These are phyloP conservation scores for Elephantulus edwardii DNA, from an alignment of 2,113 vertebrate species.

Conservation along the genomic window DNA sequence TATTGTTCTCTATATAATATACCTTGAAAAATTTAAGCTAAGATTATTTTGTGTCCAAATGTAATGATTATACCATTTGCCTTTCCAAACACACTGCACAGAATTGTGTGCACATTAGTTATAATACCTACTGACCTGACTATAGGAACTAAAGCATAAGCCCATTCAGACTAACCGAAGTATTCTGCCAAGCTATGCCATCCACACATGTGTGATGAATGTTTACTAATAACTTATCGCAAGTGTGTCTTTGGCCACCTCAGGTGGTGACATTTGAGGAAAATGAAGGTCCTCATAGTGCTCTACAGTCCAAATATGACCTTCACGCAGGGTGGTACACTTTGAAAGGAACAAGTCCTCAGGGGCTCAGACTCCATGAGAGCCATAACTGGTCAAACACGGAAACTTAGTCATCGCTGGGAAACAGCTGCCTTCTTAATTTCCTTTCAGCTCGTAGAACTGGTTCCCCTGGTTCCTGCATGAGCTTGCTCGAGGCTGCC, in stretches of 20 bases:
- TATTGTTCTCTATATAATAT: neutral
- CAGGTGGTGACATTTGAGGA: slow-evolving; percentile 6
- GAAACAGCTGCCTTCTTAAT: slow-evolving; percentile 14
- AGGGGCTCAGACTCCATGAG: slow-evolving; percentile 39
- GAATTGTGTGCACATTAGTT: neutral
- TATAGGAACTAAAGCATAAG: slow-evolving; percentile 16
- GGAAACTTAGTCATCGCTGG: slow-evolving; percentile 13
- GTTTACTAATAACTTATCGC: neutral
- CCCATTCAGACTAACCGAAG: slow-evolving; percentile 31
- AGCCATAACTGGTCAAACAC: slow-evolving; percentile 44
- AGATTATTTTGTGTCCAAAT: neutral
- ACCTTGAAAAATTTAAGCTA: neutral
- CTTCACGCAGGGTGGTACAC: neutral
- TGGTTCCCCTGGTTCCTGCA: slow-evolving; percentile 39
- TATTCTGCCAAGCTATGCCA: neutral
- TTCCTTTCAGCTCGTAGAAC: slow-evolving; percentile 54
- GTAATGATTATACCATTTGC: slow-evolving; percentile 3
- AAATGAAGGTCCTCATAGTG: neutral
- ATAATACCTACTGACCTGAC: neutral
- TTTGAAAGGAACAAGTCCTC: slow-evolving; percentile 51
- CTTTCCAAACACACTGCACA: slow-evolving; percentile 24
- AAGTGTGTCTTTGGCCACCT: neutral
- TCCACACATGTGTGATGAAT: slow-evolving; percentile 18
- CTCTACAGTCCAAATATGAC: neutral
- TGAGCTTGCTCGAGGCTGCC: slow-evolving; percentile 29